Conservation (phyloP, 2,888 invertebrate species). For the Biston betularia region DNA sequence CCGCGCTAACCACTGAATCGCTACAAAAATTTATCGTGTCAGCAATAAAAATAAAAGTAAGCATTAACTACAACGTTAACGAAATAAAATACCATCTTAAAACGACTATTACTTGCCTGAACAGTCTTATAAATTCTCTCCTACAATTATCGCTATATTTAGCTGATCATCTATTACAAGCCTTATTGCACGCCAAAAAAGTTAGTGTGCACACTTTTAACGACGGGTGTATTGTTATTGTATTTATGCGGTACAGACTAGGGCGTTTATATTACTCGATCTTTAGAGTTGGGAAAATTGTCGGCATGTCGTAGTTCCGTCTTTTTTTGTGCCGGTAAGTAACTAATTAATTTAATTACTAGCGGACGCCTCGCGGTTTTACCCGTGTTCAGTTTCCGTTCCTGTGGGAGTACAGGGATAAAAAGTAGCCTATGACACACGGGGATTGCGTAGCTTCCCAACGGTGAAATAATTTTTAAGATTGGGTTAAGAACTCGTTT, state of each 20-base stretch:
- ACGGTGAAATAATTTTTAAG: too few relatives aligned
- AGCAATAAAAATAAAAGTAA: neutral
- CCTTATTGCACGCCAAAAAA: slow-evolving; percentile 42
- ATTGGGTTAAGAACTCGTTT: too few relatives aligned
- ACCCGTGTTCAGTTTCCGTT: too few relatives aligned
- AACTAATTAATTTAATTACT: neutral
- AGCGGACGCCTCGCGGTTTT: too few relatives aligned
- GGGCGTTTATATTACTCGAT: slow-evolving; percentile 13
- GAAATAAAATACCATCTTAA: slow-evolving; percentile 14
- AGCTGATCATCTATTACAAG: slow-evolving; percentile 25
- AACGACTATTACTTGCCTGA: slow-evolving; percentile 3
- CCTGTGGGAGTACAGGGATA: too few relatives aligned
- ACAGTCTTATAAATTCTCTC: slow-evolving; percentile 18
- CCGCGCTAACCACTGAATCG: too few relatives aligned
- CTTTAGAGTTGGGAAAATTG: neutral
- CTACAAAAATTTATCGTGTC: neutral
- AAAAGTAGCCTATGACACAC: too few relatives aligned
- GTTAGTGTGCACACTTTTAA: slow-evolving; percentile 35
- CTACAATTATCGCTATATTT: slow-evolving; percentile 30
- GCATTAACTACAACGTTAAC: slow-evolving; percentile 2
- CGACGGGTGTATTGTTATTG: slow-evolving; percentile 33
- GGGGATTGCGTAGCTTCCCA: too few relatives aligned
- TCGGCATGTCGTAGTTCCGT: neutral
- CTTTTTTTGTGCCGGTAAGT: neutral
- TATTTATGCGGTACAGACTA: slow-evolving; percentile 36